Percentiles rank a stretch among this genome's conserved stretches.
Evolutionary conservation across 2,113 vertebrate species (phyloP).

Genomic region (Spheniscus mendiculus): DNA sequence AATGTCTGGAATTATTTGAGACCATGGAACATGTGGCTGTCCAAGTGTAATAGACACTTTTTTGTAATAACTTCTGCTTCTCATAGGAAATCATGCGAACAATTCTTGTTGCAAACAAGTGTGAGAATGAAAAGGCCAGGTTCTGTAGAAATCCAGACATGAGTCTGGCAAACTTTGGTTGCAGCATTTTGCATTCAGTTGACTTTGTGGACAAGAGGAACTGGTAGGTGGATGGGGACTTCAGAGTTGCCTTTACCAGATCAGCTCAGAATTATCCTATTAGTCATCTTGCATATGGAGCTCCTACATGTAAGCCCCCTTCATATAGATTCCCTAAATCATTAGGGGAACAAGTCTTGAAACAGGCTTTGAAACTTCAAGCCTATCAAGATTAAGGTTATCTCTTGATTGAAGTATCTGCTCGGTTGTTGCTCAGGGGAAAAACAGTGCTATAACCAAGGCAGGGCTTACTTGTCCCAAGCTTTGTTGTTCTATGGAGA

Average conservation of each 20-base stretch:
- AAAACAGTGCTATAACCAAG: neutral
- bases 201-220: neutral
- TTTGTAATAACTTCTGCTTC: neutral
- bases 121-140: neutral
- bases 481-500: neutral
- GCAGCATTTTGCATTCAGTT: neutral
- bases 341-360: neutral
- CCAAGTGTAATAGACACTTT: neutral
- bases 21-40: neutral
- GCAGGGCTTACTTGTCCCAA: neutral
- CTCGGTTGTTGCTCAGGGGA: neutral
- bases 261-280: fast-evolving
- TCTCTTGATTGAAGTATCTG: neutral
- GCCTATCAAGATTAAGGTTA: neutral
- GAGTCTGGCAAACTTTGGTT: neutral
- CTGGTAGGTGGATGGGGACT: neutral
- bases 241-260: neutral
- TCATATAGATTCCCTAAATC: neutral
- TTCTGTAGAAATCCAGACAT: neutral
- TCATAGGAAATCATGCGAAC: neutral
- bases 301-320: neutral
- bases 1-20: neutral
- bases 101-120: neutral
- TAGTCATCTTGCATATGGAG: neutral
- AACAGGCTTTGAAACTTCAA: neutral